Evolutionary conservation across 23 tunicate genomes (phyloP).

Genomic region (Clavelina lepadiformis): DNA sequence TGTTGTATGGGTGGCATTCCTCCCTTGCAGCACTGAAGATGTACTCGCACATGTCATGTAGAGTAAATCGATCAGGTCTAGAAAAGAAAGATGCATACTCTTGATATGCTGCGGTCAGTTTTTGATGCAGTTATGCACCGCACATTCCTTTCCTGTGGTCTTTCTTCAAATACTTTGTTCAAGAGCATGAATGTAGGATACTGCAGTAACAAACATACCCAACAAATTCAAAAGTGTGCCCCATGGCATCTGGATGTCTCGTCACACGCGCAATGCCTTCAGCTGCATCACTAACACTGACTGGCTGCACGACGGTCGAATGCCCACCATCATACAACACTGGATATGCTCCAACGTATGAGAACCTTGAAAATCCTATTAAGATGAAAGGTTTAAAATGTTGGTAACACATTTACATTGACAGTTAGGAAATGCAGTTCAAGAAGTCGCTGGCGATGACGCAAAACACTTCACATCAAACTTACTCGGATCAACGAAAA

Average conservation of each 20-base stretch:
- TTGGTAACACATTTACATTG: no score
- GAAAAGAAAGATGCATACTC: no score
- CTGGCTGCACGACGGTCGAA: constrained; percentile 69
- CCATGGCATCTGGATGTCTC: constrained; percentile 76
- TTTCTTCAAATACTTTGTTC: not conserved
- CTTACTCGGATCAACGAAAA: not conserved
- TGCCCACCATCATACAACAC: constrained; percentile 61
- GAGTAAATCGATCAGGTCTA: constrained; percentile 29
- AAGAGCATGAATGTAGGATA: not conserved
- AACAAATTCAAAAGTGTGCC: constrained; percentile 90
- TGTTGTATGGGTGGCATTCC: constrained; percentile 15
- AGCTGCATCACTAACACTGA: constrained; percentile 61
- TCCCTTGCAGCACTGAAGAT: constrained; percentile 2
- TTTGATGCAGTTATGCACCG: no score
- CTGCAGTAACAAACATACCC: constrained; percentile 37
- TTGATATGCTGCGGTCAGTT: no score
- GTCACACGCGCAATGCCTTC: constrained; percentile 66
- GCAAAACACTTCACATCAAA: no score
- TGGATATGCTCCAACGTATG: constrained; percentile 63
- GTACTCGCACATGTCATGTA: constrained; percentile 39
- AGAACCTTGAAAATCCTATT: no score
- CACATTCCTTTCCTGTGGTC: no score
- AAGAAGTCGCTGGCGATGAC: no score
- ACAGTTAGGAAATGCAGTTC: no score
- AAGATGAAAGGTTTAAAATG: no score